Percentiles rank a stretch among this genome's conserved stretches.
Evolutionary conservation across 2,888 invertebrate genomes (phyloP).

Genomic region (Hirtodrosophila duncani): DNA sequence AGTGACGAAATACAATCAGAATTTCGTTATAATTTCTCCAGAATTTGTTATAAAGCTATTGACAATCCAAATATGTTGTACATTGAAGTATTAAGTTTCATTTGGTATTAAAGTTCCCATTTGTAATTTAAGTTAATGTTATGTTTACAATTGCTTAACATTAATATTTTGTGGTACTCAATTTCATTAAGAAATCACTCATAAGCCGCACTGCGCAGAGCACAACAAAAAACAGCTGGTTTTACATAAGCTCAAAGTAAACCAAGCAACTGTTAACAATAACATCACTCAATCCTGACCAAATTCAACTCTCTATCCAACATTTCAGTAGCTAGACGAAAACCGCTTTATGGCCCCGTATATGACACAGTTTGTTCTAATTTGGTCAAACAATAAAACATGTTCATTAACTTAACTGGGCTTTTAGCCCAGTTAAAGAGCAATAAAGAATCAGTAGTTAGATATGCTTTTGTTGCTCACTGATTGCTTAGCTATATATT

Average conservation of each 20-base stretch:
- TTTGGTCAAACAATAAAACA: constrained; percentile 29
- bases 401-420: constrained; percentile 44
- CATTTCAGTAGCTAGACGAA: constrained; percentile 23
- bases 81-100: too few species aligned
- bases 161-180: too few species aligned
- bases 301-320: constrained; percentile 5
- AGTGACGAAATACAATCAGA: too few species aligned
- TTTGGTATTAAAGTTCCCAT: too few species aligned
- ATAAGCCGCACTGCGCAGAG: constrained; percentile 24
- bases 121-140: too few species aligned
- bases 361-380: constrained; percentile 26
- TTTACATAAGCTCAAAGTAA: constrained; percentile 22
- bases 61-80: too few species aligned
- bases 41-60: too few species aligned
- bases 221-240: constrained; percentile 63
- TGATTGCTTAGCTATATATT: constrained; percentile 22
- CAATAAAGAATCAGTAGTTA: constrained; percentile 21
- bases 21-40: too few species aligned
- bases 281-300: constrained; percentile 41
- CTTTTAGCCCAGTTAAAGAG: constrained; percentile 15
- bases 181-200: too few species aligned
- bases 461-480: constrained; percentile 18
- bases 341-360: constrained; percentile 21
- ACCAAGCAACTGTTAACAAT: constrained; percentile 18
- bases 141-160: too few species aligned